These are phyloP conservation scores for Ivindomyrus marchei DNA, from an alignment of 2,113 vertebrate genomes.

Conservation along the genomic window DNA sequence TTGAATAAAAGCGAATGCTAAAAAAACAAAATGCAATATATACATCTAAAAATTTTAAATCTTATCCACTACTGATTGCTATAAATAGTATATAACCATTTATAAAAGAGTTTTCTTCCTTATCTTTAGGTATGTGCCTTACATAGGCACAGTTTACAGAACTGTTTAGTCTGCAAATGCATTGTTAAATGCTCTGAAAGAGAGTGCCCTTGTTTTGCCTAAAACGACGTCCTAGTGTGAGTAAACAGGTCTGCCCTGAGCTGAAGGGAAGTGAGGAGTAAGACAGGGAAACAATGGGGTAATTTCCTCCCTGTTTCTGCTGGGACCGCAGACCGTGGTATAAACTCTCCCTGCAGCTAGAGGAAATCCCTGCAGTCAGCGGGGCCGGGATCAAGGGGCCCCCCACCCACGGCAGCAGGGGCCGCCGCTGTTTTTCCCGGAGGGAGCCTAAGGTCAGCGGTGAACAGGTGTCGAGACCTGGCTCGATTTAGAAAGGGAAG, in stretches of 20 bases:
- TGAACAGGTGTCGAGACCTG: slow-evolving; percentile 40
- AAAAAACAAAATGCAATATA: not conserved
- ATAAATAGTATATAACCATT: not conserved
- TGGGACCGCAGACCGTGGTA: not conserved
- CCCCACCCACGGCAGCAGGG: slow-evolving; percentile 2
- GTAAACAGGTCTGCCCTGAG: slow-evolving; percentile 34
- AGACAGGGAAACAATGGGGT: slow-evolving; percentile 61
- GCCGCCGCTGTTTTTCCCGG: not conserved
- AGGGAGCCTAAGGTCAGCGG: slow-evolving; percentile 35
- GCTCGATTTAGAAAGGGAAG: slow-evolving; percentile 49
- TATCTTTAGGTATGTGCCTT: not conserved
- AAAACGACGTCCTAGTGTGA: slow-evolving; percentile 28
- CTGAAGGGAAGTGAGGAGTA: slow-evolving; percentile 47
- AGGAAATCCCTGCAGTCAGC: slow-evolving; percentile 26
- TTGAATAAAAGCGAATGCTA: not conserved
- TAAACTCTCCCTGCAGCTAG: slow-evolving; percentile 26
- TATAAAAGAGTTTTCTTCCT: not conserved
- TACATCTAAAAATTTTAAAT: not conserved
- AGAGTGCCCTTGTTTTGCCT: slow-evolving; percentile 26
- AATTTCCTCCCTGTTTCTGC: slow-evolving; percentile 53
- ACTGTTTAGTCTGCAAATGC: not conserved
- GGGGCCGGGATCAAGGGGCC: slow-evolving; percentile 26
- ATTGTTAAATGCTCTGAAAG: not conserved
- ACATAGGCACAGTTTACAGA: not conserved
- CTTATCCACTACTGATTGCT: not conserved